Conservation (phyloP, 2,113 vertebrate genomes). For the Polypterus senegalus region DNA sequence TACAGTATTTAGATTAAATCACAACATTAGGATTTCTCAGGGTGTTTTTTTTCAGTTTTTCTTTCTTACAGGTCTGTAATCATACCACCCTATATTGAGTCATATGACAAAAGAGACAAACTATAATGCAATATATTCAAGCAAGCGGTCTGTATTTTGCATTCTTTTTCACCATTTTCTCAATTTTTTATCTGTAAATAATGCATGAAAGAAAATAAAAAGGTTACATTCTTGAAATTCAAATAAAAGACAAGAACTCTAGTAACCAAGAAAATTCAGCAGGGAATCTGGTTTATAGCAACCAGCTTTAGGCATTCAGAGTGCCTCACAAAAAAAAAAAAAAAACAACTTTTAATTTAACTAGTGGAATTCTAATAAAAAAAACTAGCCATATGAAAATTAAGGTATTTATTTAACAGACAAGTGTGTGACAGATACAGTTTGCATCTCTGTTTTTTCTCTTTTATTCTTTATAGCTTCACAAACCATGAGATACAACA, state of each 20-base stretch:
- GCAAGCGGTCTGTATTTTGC: too few species aligned
- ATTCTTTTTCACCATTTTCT: too few species aligned
- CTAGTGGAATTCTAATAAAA: constrained; percentile 13
- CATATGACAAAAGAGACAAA: too few species aligned
- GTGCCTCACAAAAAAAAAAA: not conserved
- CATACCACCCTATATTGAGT: too few species aligned
- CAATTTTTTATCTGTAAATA: too few species aligned
- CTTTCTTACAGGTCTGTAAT: too few species aligned
- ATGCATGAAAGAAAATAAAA: not conserved
- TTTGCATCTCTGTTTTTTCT: not conserved
- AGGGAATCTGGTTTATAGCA: constrained; percentile 11
- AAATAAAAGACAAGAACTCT: constrained; percentile 3
- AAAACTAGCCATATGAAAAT: constrained; percentile 1
- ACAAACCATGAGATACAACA: not conserved
- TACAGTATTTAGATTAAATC: too few species aligned
- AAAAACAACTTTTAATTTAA: constrained; percentile 4
- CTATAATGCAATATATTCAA: too few species aligned
- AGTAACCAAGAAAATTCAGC: constrained; percentile 9
- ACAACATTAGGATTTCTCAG: too few species aligned
- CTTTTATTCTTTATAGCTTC: constrained; percentile 1
- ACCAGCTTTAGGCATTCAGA: constrained; percentile 2
- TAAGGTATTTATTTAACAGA: constrained; percentile 5
- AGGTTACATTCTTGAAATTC: constrained; percentile 2
- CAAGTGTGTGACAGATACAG: constrained; percentile 2
- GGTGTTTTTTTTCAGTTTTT: too few species aligned